phyloP scores from a whole-genome alignment of 1,140 invertebrate species.

The Mizuhopecten yessoensis region DNA sequence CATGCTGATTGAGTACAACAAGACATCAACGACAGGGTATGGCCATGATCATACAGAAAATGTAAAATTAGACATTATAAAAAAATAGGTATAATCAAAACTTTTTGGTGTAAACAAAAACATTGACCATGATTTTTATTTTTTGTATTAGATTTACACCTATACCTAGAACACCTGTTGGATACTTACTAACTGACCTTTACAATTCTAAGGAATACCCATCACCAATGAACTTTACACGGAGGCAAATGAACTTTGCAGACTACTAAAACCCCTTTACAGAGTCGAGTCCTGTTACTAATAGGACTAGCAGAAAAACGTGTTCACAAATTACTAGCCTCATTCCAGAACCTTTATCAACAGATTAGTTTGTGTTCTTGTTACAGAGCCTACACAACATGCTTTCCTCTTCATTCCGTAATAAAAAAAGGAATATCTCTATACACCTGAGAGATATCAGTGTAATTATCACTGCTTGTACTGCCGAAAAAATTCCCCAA shows the following conservation, averaged over 20 bases:
- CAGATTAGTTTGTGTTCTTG: not conserved
- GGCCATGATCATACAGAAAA: too few relatives aligned
- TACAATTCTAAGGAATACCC: not conserved
- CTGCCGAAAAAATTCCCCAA: not conserved
- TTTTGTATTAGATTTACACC: too few relatives aligned
- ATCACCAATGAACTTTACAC: not conserved
- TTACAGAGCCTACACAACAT: not conserved
- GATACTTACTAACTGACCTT: not conserved
- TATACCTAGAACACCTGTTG: not conserved
- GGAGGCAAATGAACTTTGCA: slow-evolving; percentile 14
- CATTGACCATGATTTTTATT: too few relatives aligned
- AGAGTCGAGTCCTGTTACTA: not conserved
- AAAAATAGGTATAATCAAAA: too few relatives aligned
- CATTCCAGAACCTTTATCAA: not conserved
- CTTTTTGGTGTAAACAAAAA: too few relatives aligned
- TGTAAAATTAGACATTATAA: too few relatives aligned
- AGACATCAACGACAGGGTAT: too few relatives aligned
- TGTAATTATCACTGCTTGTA: not conserved
- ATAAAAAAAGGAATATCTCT: not conserved
- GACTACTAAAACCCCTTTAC: not conserved
- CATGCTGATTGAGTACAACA: too few relatives aligned
- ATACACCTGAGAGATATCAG: slow-evolving; percentile 17
- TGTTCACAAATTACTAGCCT: not conserved
- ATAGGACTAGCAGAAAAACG: not conserved
- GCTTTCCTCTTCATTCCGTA: not conserved